Evolutionary conservation across 2,113 vertebrate genomes (phyloP).

Genomic region (Tragelaphus strepsiceros): DNA sequence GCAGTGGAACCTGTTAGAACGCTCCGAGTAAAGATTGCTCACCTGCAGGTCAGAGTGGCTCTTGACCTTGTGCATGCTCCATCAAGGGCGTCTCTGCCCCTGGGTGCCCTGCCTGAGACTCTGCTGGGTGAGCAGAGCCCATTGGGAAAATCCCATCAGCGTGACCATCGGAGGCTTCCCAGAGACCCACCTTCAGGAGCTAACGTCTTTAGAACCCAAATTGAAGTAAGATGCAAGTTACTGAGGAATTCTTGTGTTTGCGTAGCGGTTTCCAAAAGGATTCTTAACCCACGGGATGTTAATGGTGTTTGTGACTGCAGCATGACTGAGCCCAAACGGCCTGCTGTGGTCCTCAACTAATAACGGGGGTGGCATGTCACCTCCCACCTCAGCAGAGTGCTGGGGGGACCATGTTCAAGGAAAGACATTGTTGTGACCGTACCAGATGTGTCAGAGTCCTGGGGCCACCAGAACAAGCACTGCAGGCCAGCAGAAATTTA

Average conservation of each 20-base stretch:
- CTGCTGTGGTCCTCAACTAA: fast-evolving
- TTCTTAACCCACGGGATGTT: not conserved
- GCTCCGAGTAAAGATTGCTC: fast-evolving
- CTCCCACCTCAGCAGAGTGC: not conserved
- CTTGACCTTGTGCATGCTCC: not conserved
- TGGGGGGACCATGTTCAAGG: not conserved
- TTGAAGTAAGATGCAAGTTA: not conserved
- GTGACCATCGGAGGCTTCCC: fast-evolving
- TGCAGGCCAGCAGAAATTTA: not conserved
- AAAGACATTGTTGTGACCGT: fast-evolving
- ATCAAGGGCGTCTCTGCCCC: not conserved
- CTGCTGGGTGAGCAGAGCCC: not conserved
- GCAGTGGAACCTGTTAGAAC: not conserved
- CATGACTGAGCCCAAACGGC: not conserved
- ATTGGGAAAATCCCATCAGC: not conserved
- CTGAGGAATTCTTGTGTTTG: not conserved
- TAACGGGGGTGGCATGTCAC: fast-evolving
- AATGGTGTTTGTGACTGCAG: not conserved
- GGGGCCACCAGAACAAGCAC: fast-evolving
- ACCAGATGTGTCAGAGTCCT: not conserved
- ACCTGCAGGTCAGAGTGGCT: not conserved
- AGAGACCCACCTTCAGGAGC: not conserved
- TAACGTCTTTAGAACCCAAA: not conserved
- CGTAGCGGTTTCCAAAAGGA: not conserved
- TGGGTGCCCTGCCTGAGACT: not conserved